These are phyloP conservation scores for Channa striata DNA, from an alignment of 2,797 vertebrate genomes.

Conservation along the genomic window DNA sequence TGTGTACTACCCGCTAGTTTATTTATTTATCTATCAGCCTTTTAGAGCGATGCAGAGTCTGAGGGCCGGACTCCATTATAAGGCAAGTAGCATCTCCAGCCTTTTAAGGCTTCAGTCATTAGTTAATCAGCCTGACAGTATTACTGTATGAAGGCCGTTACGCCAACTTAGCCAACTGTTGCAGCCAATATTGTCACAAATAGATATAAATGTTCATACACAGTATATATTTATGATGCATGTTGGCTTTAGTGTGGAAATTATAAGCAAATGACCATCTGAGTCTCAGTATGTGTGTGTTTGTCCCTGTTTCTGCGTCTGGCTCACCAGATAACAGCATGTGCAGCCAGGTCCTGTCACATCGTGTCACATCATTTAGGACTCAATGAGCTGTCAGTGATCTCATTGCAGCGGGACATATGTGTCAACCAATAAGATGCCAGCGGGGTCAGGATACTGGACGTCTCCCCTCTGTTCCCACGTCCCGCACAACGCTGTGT, in stretches of 20 bases:
- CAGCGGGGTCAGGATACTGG: constrained; percentile 40
- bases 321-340: constrained; percentile 53
- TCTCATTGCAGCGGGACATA: constrained; percentile 65
- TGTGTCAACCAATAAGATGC: constrained; percentile 52
- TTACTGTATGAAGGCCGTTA: constrained; percentile 25
- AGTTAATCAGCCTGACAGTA: constrained; percentile 59
- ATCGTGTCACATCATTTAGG: constrained; percentile 72
- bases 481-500: constrained; percentile 37
- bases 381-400: constrained; percentile 71
- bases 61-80: constrained; percentile 66
- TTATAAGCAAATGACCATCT: constrained; percentile 15
- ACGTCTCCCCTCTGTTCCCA: constrained; percentile 29
- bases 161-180: constrained; percentile 32
- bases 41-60: constrained; percentile 56
- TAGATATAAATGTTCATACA: neutral
- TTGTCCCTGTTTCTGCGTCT: constrained; percentile 21
- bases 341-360: constrained; percentile 52
- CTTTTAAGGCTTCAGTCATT: constrained; percentile 66
- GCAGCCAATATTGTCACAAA: constrained; percentile 11
- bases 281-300: neutral
- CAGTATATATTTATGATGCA: neutral
- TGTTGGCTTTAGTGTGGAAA: constrained; percentile 21
- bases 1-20: constrained; percentile 53
- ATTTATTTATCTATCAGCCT: constrained; percentile 74
- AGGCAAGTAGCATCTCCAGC: constrained; percentile 60